These are phyloP conservation scores for Hucho hucho DNA, from an alignment of 2,113 vertebrate genomes.

Conservation along the genomic window DNA sequence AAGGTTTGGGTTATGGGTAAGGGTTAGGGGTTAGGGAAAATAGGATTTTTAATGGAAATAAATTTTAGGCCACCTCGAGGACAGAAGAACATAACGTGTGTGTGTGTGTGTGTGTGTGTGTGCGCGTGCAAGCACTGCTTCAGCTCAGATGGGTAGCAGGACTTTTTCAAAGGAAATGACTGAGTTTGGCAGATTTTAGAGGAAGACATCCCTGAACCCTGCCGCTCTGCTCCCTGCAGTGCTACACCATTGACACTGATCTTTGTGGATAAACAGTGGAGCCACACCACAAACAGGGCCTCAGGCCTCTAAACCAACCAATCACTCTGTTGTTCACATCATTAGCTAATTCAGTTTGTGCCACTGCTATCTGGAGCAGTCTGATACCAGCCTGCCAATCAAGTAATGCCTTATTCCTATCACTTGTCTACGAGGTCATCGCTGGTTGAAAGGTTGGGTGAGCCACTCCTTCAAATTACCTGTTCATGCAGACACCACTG, in stretches of 20 bases:
- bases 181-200: constrained; percentile 39
- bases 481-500: constrained; percentile 46
- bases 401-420: background rate
- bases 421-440: constrained; percentile 7
- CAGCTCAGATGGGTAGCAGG: constrained; percentile 39
- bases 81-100: too few species aligned
- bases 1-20: too few species aligned
- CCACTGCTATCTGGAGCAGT: background rate
- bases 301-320: background rate
- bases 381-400: background rate
- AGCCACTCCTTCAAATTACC: constrained; percentile 11
- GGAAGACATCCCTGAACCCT: background rate
- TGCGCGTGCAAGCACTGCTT: too few species aligned
- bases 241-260: constrained; percentile 21
- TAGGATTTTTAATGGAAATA: too few species aligned
- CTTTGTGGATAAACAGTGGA: constrained; percentile 24
- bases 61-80: too few species aligned
- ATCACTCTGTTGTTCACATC: background rate
- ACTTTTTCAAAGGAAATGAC: constrained; percentile 61
- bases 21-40: too few species aligned
- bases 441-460: background rate
- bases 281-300: background rate
- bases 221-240: too few species aligned
- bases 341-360: background rate
- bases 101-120: too few species aligned